phyloP scores from a whole-genome alignment of 1,140 invertebrate genomes.

The Neocloeon triangulifer region DNA sequence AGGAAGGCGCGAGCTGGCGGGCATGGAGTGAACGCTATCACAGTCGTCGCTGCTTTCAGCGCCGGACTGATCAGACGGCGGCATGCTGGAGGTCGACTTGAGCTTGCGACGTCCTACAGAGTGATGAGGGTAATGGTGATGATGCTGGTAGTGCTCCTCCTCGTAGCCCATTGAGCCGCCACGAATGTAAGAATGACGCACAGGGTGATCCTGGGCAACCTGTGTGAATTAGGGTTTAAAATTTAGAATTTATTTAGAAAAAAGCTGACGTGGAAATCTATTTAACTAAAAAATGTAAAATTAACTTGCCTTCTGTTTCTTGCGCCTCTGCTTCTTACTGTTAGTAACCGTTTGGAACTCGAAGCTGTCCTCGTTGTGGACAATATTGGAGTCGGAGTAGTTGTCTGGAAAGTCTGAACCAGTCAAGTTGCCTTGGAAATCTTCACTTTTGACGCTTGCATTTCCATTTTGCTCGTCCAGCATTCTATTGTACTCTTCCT shows the following conservation, averaged over 20 bases:
- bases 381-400: no score
- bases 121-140: constrained; percentile 9
- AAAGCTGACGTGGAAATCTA: no score
- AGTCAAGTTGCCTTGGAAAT: no score
- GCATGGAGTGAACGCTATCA: constrained; percentile 48
- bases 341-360: no score
- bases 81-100: constrained; percentile 31
- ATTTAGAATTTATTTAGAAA: no score
- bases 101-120: constrained; percentile 14
- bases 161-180: constrained; percentile 8
- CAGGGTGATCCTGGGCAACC: constrained; percentile 1
- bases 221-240: no score
- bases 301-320: no score
- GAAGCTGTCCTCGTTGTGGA: no score
- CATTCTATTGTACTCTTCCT: neutral
- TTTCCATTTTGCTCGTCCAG: neutral
- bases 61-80: constrained; percentile 41
- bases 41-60: constrained; percentile 40
- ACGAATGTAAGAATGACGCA: constrained; percentile 7
- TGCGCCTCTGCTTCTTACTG: no score
- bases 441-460: no score
- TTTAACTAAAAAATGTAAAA: no score
- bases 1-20: constrained; percentile 27
- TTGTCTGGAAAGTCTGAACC: no score
- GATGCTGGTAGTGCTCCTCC: constrained; percentile 9